A percentile compares a stretch with the other conserved stretches of the same genome.
These are phyloP conservation scores for Gari tellinella DNA, from an alignment of 2,888 invertebrate genomes.

Conservation along the genomic window DNA sequence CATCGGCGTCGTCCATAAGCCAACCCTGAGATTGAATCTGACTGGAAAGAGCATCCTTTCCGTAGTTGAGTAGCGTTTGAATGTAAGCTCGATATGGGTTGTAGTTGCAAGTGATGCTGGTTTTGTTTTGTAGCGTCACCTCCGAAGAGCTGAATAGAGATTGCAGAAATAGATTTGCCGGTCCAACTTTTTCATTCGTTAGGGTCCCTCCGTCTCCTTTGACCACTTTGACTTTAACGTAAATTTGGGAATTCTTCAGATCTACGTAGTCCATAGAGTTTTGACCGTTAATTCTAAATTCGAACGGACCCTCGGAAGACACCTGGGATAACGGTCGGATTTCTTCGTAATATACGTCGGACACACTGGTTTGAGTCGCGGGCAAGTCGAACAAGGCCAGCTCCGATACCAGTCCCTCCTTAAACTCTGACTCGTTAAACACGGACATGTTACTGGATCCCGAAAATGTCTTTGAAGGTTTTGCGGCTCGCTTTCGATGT, in stretches of 20 bases:
- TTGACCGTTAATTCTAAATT: slow-evolving; percentile 54
- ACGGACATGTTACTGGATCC: slow-evolving; percentile 29
- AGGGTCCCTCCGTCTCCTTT: slow-evolving; percentile 32
- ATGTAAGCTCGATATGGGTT: slow-evolving; percentile 50
- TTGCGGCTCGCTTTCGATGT: background rate
- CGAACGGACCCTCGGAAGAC: slow-evolving; percentile 42
- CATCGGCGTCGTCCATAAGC: slow-evolving; percentile 34
- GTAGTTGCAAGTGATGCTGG: slow-evolving; percentile 38
- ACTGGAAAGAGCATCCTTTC: slow-evolving; percentile 27
- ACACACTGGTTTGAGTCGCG: slow-evolving; percentile 42
- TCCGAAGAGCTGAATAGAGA: slow-evolving; percentile 43
- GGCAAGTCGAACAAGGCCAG: slow-evolving; percentile 46
- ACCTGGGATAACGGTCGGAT: slow-evolving; percentile 41
- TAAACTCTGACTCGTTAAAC: slow-evolving; percentile 31
- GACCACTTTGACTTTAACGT: slow-evolving; percentile 32
- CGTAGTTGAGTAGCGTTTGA: slow-evolving; percentile 42
- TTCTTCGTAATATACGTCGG: slow-evolving; percentile 45
- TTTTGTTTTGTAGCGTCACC: slow-evolving; percentile 49
- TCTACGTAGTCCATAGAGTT: slow-evolving; percentile 57
- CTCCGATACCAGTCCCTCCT: slow-evolving; percentile 32
- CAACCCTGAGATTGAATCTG: slow-evolving; percentile 42
- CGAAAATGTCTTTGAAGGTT: slow-evolving; percentile 10
- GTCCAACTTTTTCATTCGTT: slow-evolving; percentile 36
- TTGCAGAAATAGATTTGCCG: slow-evolving; percentile 47
- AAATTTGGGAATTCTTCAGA: slow-evolving; percentile 36